phyloP scores from a whole-genome alignment of 2,888 invertebrate species.

The Smittia sp. region DNA sequence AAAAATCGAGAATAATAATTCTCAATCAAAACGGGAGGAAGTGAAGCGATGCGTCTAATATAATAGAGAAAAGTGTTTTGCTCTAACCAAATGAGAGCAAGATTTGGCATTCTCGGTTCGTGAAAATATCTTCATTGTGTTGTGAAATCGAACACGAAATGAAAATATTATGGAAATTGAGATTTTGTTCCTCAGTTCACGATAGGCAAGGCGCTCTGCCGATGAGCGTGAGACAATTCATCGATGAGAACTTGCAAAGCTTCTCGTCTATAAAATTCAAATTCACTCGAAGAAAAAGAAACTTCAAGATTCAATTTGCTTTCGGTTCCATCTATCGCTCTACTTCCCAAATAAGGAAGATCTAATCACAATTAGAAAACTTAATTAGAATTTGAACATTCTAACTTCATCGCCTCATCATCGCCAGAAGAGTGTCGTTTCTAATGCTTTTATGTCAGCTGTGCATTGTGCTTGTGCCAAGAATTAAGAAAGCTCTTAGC shows the following conservation, averaged over 20 bases:
- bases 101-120: neutral
- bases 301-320: neutral
- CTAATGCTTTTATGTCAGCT: neutral
- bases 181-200: neutral
- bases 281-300: neutral
- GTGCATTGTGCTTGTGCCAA: too few relatives aligned
- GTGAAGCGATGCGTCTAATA: conserved; percentile 9
- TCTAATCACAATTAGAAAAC: neutral
- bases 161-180: conserved; percentile 12
- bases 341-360: conserved; percentile 2
- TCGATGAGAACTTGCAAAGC: neutral
- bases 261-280: neutral
- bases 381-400: neutral
- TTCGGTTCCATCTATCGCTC: neutral
- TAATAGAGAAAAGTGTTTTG: conserved; percentile 23
- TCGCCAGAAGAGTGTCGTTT: neutral
- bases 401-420: neutral
- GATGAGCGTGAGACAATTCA: neutral
- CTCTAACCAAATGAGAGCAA: neutral
- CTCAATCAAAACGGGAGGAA: conserved; percentile 24
- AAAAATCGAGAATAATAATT: conserved; percentile 37
- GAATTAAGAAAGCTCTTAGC: too few relatives aligned
- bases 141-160: neutral
- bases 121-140: neutral
- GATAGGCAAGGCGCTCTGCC: neutral